These are phyloP conservation scores for Cheirogaleus major DNA, from an alignment of 2,797 vertebrate species.

Conservation along the genomic window DNA sequence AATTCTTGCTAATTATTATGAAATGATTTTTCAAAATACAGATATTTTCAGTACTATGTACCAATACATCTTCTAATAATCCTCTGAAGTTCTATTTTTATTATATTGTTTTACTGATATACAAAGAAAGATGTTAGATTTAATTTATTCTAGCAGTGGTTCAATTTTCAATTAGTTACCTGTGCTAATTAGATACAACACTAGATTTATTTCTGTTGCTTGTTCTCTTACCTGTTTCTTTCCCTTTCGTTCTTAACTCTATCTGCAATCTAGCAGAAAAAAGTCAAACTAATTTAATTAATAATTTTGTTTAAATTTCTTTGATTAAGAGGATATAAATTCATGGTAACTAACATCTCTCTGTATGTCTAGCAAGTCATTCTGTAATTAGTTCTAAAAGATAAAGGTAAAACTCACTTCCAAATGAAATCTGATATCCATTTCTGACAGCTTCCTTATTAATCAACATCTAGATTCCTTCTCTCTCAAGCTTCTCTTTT, in stretches of 20 bases:
- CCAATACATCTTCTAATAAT: not conserved
- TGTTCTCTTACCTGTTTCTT: conserved; percentile 62
- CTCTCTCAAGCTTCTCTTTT: not conserved
- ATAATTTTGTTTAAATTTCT: conserved; percentile 55
- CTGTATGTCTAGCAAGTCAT: conserved; percentile 46
- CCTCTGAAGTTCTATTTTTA: not conserved
- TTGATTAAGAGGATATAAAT: conserved; percentile 65
- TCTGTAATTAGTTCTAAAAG: conserved; percentile 57
- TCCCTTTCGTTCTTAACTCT: conserved; percentile 29
- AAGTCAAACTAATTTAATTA: conserved; percentile 45
- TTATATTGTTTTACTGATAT: conserved; percentile 21
- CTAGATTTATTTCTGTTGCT: conserved; percentile 72
- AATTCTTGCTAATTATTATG: not conserved
- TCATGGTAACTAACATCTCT: conserved; percentile 48
- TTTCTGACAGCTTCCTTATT: not conserved
- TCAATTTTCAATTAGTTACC: conserved; percentile 76
- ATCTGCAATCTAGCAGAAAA: conserved; percentile 51
- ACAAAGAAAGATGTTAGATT: conserved; percentile 46
- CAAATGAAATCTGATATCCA: conserved; percentile 8
- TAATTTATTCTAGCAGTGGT: conserved; percentile 46
- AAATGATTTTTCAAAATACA: not conserved
- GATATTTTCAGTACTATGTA: not conserved
- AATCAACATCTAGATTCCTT: not conserved
- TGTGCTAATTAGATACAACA: conserved; percentile 55
- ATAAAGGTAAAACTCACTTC: conserved; percentile 23